A percentile compares a stretch with the other conserved stretches of the same genome.
These are phyloP conservation scores for Ryuthela nishihirai DNA, from an alignment of 2,888 invertebrate species.

Conservation along the genomic window DNA sequence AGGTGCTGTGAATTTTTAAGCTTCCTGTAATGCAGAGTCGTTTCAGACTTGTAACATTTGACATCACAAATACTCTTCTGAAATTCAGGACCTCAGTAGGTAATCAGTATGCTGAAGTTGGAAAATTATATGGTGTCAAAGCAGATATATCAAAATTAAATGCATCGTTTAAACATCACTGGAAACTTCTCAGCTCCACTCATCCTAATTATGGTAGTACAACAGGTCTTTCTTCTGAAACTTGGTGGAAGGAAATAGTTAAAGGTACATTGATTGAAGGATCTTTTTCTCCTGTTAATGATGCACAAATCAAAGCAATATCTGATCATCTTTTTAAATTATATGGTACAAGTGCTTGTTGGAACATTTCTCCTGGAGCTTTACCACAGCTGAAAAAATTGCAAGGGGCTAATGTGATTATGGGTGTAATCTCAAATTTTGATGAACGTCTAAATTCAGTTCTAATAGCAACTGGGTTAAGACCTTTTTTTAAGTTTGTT, in stretches of 20 bases:
- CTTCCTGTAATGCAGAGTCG: too few relatives aligned
- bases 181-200: constrained; percentile 60
- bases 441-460: constrained; percentile 73
- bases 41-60: constrained; percentile 64
- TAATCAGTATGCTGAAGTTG: constrained; percentile 68
- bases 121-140: constrained; percentile 63
- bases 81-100: constrained; percentile 67
- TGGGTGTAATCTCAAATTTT: constrained; percentile 85
- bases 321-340: constrained; percentile 53
- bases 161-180: constrained; percentile 62
- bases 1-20: too few relatives aligned
- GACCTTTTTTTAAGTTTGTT: constrained; percentile 72
- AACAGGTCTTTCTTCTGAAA: constrained; percentile 64
- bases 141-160: constrained; percentile 55
- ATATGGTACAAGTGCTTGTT: constrained; percentile 68
- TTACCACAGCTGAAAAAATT: constrained; percentile 63
- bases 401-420: constrained; percentile 43
- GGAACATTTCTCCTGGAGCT: constrained; percentile 66
- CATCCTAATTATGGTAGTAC: constrained; percentile 77
- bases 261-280: constrained; percentile 60
- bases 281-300: constrained; percentile 36
- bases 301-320: constrained; percentile 44
- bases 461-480: constrained; percentile 63
- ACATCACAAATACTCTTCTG: constrained; percentile 79
- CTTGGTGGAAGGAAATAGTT: constrained; percentile 77